phyloP scores from a whole-genome alignment of 2,113 vertebrate genomes.

The Manacus vitellinus region DNA sequence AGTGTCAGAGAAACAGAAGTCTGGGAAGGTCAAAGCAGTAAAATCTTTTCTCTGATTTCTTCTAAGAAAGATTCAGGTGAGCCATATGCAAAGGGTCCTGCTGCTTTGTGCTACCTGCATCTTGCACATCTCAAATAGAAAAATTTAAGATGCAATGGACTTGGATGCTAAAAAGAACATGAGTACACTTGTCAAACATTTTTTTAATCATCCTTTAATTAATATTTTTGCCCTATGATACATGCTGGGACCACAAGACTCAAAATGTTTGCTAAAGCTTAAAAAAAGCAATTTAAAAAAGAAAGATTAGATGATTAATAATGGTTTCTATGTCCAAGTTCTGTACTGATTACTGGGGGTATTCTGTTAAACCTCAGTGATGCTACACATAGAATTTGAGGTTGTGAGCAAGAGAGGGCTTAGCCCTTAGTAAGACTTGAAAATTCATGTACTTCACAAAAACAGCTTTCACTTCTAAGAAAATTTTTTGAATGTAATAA shows the following conservation, averaged over 20 bases:
- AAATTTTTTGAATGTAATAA: background rate
- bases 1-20: constrained; percentile 16
- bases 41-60: background rate
- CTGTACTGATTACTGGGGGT: background rate
- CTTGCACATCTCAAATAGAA: background rate
- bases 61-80: background rate
- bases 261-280: background rate
- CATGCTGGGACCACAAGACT: background rate
- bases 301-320: background rate
- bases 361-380: background rate
- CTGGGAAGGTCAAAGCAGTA: constrained; percentile 43
- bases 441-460: background rate
- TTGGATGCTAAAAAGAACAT: background rate
- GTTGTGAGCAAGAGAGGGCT: background rate
- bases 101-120: background rate
- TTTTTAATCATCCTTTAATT: background rate
- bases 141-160: background rate
- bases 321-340: background rate
- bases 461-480: background rate
- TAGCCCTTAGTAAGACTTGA: background rate
- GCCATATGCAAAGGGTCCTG: background rate
- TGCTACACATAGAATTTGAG: background rate
- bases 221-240: background rate
- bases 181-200: background rate
- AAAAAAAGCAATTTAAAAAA: background rate